These are phyloP conservation scores for Lethrus apterus DNA, from an alignment of 1,140 invertebrate species.

Conservation along the genomic window DNA sequence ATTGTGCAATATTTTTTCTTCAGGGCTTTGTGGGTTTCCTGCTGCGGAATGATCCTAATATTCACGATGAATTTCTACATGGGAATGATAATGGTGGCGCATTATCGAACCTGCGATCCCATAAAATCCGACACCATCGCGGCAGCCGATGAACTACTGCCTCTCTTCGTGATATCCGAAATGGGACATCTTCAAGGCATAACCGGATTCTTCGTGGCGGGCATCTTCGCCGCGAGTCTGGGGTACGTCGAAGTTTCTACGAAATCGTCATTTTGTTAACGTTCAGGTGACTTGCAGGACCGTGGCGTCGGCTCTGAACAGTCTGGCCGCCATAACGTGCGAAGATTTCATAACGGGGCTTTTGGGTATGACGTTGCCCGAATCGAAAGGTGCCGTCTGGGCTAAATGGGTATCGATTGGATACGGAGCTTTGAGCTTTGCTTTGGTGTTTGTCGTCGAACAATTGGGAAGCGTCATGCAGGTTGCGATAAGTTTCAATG, in stretches of 20 bases:
- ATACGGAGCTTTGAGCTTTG: slow-evolving; percentile 57
- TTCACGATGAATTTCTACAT: slow-evolving; percentile 73
- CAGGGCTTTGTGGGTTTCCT: slow-evolving; percentile 62
- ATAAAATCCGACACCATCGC: slow-evolving; percentile 49
- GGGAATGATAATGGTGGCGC: slow-evolving; percentile 74
- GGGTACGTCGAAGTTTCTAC: slow-evolving; percentile 39
- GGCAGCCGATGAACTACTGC: slow-evolving; percentile 69
- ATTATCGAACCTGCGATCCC: slow-evolving; percentile 79
- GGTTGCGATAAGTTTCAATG: slow-evolving; percentile 79
- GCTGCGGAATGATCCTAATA: slow-evolving; percentile 54
- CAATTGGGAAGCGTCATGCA: slow-evolving; percentile 73
- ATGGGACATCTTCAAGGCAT: slow-evolving; percentile 65
- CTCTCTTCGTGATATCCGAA: slow-evolving; percentile 73
- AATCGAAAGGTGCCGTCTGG: slow-evolving; percentile 58
- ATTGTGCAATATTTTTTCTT: slow-evolving; percentile 10
- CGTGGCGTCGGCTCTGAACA: slow-evolving; percentile 85
- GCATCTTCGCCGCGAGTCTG: slow-evolving; percentile 57
- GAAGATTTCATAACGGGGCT: slow-evolving; percentile 74
- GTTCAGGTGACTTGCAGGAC: slow-evolving; percentile 54
- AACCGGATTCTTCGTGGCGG: slow-evolving; percentile 67
- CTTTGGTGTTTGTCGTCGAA: slow-evolving; percentile 69
- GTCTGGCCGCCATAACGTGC: slow-evolving; percentile 80
- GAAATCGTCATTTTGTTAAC: slow-evolving; percentile 14
- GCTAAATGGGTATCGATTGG: slow-evolving; percentile 56
- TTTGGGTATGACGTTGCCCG: slow-evolving; percentile 59